Percentiles rank a stretch among this genome's conserved stretches.
Conservation (phyloP, 2,888 invertebrate genomes). For the Mystacides longicornis region DNA sequence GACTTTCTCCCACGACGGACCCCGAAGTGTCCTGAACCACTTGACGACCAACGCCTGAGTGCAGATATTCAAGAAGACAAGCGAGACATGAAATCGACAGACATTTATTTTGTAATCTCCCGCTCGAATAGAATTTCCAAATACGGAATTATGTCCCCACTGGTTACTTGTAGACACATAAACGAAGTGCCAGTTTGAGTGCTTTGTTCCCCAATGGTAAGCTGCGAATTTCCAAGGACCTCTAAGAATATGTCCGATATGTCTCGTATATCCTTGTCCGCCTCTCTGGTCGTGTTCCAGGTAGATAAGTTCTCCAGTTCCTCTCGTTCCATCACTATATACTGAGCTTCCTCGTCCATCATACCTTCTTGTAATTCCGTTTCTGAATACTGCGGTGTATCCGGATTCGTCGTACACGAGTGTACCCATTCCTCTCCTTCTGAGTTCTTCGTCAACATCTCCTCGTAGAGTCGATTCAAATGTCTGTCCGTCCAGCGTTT, state of each 20-base stretch:
- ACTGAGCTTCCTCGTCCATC: not conserved
- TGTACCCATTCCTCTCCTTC: not conserved
- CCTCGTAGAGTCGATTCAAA: not conserved
- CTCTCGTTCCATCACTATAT: not conserved
- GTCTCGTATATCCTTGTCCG: not conserved
- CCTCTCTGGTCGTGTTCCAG: not conserved
- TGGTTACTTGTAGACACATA: not conserved
- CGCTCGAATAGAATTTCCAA: not conserved
- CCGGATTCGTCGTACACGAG: not conserved
- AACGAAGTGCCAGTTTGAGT: not conserved
- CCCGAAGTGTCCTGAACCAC: not conserved
- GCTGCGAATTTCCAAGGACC: conserved; percentile 11
- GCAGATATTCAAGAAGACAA: not conserved
- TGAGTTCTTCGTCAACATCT: not conserved
- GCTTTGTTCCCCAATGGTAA: conserved; percentile 15
- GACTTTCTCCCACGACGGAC: not conserved
- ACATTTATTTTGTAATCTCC: not conserved
- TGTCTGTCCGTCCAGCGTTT: not conserved
- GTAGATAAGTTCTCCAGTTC: not conserved
- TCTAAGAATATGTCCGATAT: not conserved
- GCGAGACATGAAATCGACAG: not conserved
- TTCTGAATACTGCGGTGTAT: not conserved
- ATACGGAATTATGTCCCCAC: not conserved
- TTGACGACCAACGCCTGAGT: not conserved
- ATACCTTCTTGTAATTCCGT: not conserved